phyloP scores from a whole-genome alignment of 2,888 invertebrate species.

The Hyppa rectilinea region DNA sequence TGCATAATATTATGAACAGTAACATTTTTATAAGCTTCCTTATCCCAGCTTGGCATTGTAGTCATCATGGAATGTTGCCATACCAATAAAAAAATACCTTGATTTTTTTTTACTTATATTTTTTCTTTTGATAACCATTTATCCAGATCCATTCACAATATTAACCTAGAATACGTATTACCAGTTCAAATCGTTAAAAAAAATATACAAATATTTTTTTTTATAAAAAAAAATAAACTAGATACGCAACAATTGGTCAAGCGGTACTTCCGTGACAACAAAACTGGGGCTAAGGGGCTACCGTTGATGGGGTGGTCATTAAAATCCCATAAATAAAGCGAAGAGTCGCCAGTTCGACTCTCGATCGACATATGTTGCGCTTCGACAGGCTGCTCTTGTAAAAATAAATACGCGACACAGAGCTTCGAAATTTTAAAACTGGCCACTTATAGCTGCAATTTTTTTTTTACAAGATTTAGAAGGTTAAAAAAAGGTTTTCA shows the following conservation, averaged over 20 bases:
- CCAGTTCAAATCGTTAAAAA: neutral
- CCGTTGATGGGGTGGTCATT: constrained; percentile 81
- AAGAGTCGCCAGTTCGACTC: constrained; percentile 72
- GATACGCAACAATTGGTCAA: constrained; percentile 62
- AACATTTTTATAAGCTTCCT: neutral
- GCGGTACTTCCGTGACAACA: constrained; percentile 65
- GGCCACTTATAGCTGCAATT: neutral
- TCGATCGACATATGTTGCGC: constrained; percentile 84
- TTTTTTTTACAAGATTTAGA: neutral
- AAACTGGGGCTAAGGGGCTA: constrained; percentile 64
- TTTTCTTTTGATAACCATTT: too few species aligned
- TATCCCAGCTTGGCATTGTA: neutral
- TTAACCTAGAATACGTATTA: neutral
- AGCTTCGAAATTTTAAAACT: constrained; percentile 52
- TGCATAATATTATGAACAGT: neutral
- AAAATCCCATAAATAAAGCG: constrained; percentile 87
- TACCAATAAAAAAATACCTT: neutral
- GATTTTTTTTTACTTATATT: neutral
- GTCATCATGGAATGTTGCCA: neutral
- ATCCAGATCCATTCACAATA: too few species aligned
- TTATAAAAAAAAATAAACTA: constrained; percentile 25
- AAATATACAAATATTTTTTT: neutral
- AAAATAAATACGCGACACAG: constrained; percentile 72
- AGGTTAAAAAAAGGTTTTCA: too few species aligned
- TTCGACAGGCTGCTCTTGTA: constrained; percentile 78